These are phyloP conservation scores for Drosophila asahinai DNA, from an alignment of 1,140 invertebrate genomes.

Conservation along the genomic window DNA sequence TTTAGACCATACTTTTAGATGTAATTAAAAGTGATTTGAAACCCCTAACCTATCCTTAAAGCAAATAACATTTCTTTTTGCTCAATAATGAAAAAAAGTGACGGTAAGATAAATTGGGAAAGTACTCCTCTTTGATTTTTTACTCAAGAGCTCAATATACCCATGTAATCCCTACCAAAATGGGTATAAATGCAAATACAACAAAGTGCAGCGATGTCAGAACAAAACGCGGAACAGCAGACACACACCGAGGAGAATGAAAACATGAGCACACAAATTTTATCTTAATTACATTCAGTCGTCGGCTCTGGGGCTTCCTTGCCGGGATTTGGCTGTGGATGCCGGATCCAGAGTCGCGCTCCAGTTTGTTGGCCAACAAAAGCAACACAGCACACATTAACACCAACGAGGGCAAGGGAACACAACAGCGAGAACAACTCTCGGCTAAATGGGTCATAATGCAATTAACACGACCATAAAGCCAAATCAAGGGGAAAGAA, in stretches of 20 bases:
- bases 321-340: constrained; percentile 20
- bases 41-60: too few relatives aligned
- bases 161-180: background rate
- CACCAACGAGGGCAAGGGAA: constrained; percentile 29
- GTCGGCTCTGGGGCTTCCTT: constrained; percentile 33
- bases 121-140: background rate
- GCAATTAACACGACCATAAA: constrained; percentile 72
- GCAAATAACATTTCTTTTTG: too few relatives aligned
- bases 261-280: constrained; percentile 56
- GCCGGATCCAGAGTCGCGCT: constrained; percentile 45
- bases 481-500: constrained; percentile 63
- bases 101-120: background rate
- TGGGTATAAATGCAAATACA: constrained; percentile 28
- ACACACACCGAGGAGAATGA: constrained; percentile 25
- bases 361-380: constrained; percentile 56
- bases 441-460: constrained; percentile 73
- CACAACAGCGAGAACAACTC: constrained; percentile 31
- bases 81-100: background rate
- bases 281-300: constrained; percentile 73
- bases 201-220: constrained; percentile 54
- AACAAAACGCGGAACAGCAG: constrained; percentile 56
- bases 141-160: background rate
- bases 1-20: too few relatives aligned
- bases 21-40: too few relatives aligned
- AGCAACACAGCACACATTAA: constrained; percentile 11